These are phyloP conservation scores for Alligator mississippiensis DNA, from an alignment of 2,113 vertebrate genomes.

Conservation along the genomic window DNA sequence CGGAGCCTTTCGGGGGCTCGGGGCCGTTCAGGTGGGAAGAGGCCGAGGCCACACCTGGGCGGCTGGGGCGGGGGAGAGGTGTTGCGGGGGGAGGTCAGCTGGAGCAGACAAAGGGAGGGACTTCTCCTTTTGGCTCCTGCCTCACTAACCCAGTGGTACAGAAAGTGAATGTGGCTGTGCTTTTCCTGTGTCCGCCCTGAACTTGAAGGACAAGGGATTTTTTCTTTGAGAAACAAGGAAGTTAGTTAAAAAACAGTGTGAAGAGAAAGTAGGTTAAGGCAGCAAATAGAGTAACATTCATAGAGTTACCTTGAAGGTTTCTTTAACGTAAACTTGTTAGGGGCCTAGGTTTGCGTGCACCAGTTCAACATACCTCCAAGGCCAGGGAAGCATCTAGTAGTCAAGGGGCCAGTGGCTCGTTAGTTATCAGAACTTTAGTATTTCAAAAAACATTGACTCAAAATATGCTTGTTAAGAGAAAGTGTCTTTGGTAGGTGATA, in stretches of 20 bases:
- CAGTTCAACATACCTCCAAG: neutral
- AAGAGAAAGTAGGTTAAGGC: no score
- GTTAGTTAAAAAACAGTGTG: neutral
- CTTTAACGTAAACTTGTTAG: neutral
- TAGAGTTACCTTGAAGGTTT: neutral
- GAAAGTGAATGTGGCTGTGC: neutral
- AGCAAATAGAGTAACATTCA: accelerated
- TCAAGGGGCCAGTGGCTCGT: no score
- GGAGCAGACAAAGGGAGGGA: neutral
- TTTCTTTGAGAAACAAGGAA: neutral
- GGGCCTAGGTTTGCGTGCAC: neutral
- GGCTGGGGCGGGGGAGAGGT: neutral
- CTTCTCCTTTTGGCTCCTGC: neutral
- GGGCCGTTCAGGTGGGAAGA: neutral
- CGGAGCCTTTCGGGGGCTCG: neutral
- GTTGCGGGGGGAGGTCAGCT: neutral
- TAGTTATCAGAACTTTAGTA: neutral
- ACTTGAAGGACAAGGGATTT: neutral
- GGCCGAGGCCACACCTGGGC: neutral
- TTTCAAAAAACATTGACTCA: neutral
- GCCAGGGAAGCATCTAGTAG: neutral
- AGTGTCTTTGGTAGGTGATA: neutral
- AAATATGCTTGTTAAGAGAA: neutral
- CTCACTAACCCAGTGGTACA: neutral
- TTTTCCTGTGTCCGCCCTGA: neutral